A percentile compares a stretch with the other conserved stretches of the same genome.
Conservation (phyloP, 64 coral and sea anemone genomes). For the Anthopleura sola region DNA sequence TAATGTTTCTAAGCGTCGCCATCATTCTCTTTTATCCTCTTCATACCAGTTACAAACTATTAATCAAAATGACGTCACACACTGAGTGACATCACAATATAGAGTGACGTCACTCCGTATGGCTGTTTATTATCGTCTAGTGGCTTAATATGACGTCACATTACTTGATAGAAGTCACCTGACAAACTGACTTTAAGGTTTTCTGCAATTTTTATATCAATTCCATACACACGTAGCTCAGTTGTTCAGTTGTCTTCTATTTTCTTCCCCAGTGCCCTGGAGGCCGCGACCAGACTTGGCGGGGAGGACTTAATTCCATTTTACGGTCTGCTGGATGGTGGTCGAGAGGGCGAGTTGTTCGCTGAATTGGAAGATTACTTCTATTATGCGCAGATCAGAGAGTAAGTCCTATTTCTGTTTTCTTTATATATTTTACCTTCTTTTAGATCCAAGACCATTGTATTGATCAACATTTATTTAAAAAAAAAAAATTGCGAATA, state of each 20-base stretch:
- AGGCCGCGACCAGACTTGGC: constrained; percentile 81
- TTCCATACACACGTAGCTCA: background rate
- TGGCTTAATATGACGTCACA: no score
- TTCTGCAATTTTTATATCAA: background rate
- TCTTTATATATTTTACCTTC: background rate
- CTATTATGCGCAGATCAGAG: constrained; percentile 94
- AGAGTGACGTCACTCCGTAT: background rate
- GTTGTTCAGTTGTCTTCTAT: background rate
- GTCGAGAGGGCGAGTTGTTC: constrained; percentile 86
- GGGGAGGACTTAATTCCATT: constrained; percentile 91
- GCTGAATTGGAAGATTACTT: constrained; percentile 93
- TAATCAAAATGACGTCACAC: background rate
- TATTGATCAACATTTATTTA: background rate
- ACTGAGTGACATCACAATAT: background rate
- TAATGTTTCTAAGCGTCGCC: no score
- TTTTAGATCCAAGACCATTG: background rate
- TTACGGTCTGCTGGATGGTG: constrained; percentile 90
- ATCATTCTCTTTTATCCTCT: no score
- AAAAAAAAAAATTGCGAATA: background rate
- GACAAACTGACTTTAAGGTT: background rate
- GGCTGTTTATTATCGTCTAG: no score
- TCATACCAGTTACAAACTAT: background rate
- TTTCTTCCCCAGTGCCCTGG: constrained; percentile 67
- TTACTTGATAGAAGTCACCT: background rate
- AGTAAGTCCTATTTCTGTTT: constrained; percentile 26